phyloP scores from a whole-genome alignment of 2,113 vertebrate genomes.

The Notechis scutatus region DNA sequence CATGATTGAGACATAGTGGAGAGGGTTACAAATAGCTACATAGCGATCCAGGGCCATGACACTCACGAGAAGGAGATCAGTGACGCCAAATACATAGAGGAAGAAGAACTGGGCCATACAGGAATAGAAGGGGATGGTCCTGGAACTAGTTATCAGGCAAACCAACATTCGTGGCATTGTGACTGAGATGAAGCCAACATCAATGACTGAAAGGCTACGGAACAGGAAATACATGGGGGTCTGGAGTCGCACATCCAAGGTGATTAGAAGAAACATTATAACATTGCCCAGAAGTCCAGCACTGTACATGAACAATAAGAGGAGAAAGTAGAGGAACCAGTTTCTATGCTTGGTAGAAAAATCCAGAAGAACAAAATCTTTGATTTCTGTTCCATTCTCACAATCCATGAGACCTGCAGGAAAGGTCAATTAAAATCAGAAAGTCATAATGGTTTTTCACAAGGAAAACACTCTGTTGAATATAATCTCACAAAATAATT shows the following conservation, averaged over 20 bases:
- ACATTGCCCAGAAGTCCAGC: slow-evolving; percentile 47
- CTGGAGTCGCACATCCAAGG: slow-evolving; percentile 35
- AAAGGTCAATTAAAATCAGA: neutral
- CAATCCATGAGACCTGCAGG: slow-evolving; percentile 39
- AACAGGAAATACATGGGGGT: slow-evolving; percentile 61
- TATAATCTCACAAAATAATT: too few species aligned
- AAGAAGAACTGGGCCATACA: slow-evolving; percentile 59
- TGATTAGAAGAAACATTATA: slow-evolving; percentile 48
- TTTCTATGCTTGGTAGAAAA: slow-evolving; percentile 3
- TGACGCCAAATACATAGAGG: slow-evolving; percentile 52
- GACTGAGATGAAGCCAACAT: slow-evolving; percentile 45
- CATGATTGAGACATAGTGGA: slow-evolving; percentile 49
- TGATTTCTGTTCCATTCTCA: slow-evolving; percentile 45
- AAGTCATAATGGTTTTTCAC: too few species aligned
- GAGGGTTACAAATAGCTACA: slow-evolving; percentile 49
- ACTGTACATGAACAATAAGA: slow-evolving; percentile 46
- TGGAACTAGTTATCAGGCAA: slow-evolving; percentile 35
- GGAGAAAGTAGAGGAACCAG: slow-evolving; percentile 20
- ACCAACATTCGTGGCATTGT: slow-evolving; percentile 46
- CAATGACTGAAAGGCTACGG: slow-evolving; percentile 48
- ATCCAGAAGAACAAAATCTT: slow-evolving; percentile 45
- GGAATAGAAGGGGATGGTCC: slow-evolving; percentile 37
- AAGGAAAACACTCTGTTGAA: too few species aligned
- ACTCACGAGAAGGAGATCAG: slow-evolving; percentile 46
- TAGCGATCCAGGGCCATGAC: slow-evolving; percentile 55